Evolutionary conservation across 2,113 vertebrate genomes (phyloP).

Genomic region (Gorsachius goisagi): DNA sequence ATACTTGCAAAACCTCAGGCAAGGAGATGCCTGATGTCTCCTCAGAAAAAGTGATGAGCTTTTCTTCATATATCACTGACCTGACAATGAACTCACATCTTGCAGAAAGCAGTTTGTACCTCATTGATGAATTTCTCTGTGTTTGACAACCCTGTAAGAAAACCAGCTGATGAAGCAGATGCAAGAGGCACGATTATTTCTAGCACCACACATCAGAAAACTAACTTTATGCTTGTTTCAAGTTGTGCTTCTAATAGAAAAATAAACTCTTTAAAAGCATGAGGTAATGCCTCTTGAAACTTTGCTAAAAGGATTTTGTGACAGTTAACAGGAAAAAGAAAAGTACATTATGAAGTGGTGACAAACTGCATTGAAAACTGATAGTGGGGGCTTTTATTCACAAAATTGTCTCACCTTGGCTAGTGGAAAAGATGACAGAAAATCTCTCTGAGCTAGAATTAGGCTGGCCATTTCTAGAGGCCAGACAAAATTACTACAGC

Average conservation of each 20-base stretch:
- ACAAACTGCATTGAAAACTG: not conserved
- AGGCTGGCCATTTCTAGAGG: not conserved
- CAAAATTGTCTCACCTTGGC: not conserved
- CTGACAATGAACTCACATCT: slow-evolving; percentile 31
- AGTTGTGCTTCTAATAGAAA: not conserved
- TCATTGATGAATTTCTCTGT: not conserved
- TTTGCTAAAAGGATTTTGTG: not conserved
- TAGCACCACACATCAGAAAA: not conserved
- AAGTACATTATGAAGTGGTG: not conserved
- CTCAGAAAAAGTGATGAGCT: slow-evolving; percentile 10
- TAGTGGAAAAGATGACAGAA: not conserved
- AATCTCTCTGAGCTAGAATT: not conserved
- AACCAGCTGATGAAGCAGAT: slow-evolving; percentile 35
- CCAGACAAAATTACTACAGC: not conserved
- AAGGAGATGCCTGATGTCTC: not conserved
- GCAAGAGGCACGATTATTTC: not conserved
- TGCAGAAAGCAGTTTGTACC: not conserved
- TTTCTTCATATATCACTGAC: slow-evolving; percentile 26
- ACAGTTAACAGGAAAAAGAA: not conserved
- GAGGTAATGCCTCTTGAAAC: not conserved
- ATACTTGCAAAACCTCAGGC: not conserved
- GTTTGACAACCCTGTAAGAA: slow-evolving; percentile 1
- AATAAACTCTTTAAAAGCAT: not conserved
- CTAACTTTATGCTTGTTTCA: not conserved
- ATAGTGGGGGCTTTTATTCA: not conserved